Base-by-base conservation (phyloP, 35 echinoderm and acorn worm genomes). In the Chiridota heheva region DNA sequence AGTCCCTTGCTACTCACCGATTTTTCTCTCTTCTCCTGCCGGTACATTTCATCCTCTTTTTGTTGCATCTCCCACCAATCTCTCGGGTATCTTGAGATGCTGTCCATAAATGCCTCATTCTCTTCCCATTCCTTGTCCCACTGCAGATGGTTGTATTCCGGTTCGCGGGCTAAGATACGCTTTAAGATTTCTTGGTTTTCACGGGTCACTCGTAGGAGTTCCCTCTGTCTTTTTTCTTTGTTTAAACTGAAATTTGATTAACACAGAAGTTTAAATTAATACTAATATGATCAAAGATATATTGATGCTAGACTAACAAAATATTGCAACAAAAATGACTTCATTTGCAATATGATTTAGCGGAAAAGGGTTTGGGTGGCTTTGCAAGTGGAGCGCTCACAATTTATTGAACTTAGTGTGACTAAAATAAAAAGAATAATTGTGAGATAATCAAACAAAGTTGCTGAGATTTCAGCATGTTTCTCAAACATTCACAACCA, bases 121-220 rank as follows among this genome's bases (percentile, higher is more conserved):
- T 98, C 95, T 57, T 98, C 89, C 95, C 95, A 98, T 58, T 98
- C 80, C 46, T 84, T 67, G 1, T 91, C 78, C 95, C 95, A 98
- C 36, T 89, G 26, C 22, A 88, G 81, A 31, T 92, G 95, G 63
- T 98, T 98, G 80, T 92, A 92, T 62, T 98, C 95, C 3, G 95
- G 95, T 40, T 98, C 95, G 34, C 95, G 78, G 34, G 95, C 95
- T 30, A 98, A 56, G 56, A 98, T 98, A 38, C 95, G 67, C 35
- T 84, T 85, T 58, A 98, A 70, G 42, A 98, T 98, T 75, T 98
- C 95, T 46, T 98, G 95, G 74, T 98, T 98, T 67, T 98, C 95
- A 44, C 75, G 70, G 0, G 95, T 98, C 8, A 98, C 89, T 44
- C 95, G n/a, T 18, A 98, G 42, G 33, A 98, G 56, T 62, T 98